phyloP scores from a whole-genome alignment of 1,140 invertebrate genomes.

The Anagrus nilaparvatae region DNA sequence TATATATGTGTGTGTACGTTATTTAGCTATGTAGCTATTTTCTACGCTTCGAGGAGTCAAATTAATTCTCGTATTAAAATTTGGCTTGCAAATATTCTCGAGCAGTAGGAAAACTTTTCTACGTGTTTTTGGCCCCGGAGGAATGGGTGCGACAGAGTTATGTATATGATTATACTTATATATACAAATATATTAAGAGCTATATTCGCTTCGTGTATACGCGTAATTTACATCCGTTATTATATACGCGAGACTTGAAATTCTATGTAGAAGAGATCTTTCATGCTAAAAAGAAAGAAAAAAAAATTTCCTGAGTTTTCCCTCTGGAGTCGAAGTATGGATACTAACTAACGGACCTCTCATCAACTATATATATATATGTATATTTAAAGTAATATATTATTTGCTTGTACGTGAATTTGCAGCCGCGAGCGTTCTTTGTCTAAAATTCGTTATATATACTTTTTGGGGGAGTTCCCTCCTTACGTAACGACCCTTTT shows the following conservation, averaged over 20 bases:
- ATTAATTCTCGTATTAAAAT: constrained; percentile 47
- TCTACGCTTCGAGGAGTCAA: constrained; percentile 39
- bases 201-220: constrained; percentile 28
- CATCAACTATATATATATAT: not conserved
- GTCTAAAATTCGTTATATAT: constrained; percentile 10
- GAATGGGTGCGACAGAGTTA: too few species aligned
- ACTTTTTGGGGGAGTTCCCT: not conserved
- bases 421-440: constrained; percentile 15
- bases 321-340: constrained; percentile 10
- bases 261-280: not conserved
- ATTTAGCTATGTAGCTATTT: constrained; percentile 5
- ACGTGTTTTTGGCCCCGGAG: constrained; percentile 6
- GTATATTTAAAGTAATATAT: too few species aligned
- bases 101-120: constrained; percentile 35
- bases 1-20: too few species aligned
- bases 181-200: too few species aligned
- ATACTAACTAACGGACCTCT: too few species aligned
- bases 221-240: constrained; percentile 45
- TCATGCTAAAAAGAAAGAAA: not conserved
- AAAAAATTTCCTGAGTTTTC: constrained; percentile 8
- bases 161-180: too few species aligned
- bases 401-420: constrained; percentile 2
- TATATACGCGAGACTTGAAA: constrained; percentile 23
- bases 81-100: constrained; percentile 45
- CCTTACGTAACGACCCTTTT: constrained; percentile 14